Conservation (phyloP, 2,113 vertebrate genomes). For the Hyperoodon ampullatus region DNA sequence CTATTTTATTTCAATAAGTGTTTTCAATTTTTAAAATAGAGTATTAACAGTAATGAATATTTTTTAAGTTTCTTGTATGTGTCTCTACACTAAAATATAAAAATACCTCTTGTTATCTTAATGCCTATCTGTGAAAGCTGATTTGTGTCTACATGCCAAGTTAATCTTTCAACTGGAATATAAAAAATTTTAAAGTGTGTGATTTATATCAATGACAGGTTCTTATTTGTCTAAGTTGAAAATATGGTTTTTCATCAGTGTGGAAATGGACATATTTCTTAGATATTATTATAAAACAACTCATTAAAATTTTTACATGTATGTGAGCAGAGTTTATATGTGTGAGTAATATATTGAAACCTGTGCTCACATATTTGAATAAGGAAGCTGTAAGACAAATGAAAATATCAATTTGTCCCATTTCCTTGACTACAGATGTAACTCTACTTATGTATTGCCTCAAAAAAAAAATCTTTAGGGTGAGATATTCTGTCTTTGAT, state of each 20-base stretch:
- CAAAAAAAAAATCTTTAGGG: neutral
- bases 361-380: neutral
- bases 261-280: neutral
- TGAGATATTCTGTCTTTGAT: neutral
- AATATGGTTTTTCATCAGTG: neutral
- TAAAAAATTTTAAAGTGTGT: neutral
- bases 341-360: neutral
- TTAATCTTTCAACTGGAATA: constrained; percentile 5
- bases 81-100: constrained; percentile 53
- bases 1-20: constrained; percentile 40
- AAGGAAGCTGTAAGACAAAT: neutral
- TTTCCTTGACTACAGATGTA: neutral
- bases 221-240: neutral
- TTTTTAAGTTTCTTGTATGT: constrained; percentile 63
- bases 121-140: constrained; percentile 18
- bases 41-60: constrained; percentile 33
- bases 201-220: neutral
- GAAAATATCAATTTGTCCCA: neutral
- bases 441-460: neutral
- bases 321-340: neutral
- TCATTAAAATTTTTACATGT: neutral
- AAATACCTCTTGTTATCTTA: constrained; percentile 53
- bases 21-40: constrained; percentile 70
- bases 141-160: constrained; percentile 12
- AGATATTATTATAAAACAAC: neutral